Evolutionary conservation across 2,113 vertebrate species (phyloP).

Genomic region (Paracanthobrama guichenoti): DNA sequence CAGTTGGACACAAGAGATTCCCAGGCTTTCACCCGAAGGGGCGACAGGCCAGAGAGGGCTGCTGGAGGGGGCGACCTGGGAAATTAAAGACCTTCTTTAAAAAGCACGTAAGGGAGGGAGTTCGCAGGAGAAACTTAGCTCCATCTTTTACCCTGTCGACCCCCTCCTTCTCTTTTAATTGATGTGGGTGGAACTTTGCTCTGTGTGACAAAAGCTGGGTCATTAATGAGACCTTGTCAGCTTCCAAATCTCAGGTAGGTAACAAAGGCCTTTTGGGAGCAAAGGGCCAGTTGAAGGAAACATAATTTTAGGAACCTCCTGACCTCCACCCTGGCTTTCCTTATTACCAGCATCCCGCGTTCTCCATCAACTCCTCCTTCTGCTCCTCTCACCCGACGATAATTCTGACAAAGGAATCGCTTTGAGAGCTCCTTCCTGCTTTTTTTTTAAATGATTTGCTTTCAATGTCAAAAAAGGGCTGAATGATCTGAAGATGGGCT

Average conservation of each 20-base stretch:
- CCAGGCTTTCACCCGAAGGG: conserved; percentile 75
- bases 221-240: conserved; percentile 76
- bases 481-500: conserved; percentile 72
- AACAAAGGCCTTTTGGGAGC: conserved; percentile 70
- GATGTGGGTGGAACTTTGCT: conserved; percentile 70
- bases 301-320: conserved; percentile 63
- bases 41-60: conserved; percentile 74
- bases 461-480: conserved; percentile 71
- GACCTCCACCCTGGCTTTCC: conserved; percentile 47
- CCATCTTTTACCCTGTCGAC: conserved; percentile 64
- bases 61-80: conserved; percentile 72
- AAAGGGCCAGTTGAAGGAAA: conserved; percentile 58
- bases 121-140: conserved; percentile 65
- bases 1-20: conserved; percentile 75
- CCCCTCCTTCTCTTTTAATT: conserved; percentile 66
- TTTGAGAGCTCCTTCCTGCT: conserved; percentile 68
- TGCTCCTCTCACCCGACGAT: conserved; percentile 63
- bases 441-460: conserved; percentile 52
- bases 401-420: conserved; percentile 76
- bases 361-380: conserved; percentile 55
- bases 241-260: conserved; percentile 78
- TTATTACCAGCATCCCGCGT: conserved; percentile 63
- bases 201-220: conserved; percentile 65
- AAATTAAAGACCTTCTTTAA: conserved; percentile 74
- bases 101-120: conserved; percentile 63